Percentiles rank a stretch among this genome's conserved stretches.
These are phyloP conservation scores for Heloderma charlesbogerti DNA, from an alignment of 2,113 vertebrate genomes.

Conservation along the genomic window DNA sequence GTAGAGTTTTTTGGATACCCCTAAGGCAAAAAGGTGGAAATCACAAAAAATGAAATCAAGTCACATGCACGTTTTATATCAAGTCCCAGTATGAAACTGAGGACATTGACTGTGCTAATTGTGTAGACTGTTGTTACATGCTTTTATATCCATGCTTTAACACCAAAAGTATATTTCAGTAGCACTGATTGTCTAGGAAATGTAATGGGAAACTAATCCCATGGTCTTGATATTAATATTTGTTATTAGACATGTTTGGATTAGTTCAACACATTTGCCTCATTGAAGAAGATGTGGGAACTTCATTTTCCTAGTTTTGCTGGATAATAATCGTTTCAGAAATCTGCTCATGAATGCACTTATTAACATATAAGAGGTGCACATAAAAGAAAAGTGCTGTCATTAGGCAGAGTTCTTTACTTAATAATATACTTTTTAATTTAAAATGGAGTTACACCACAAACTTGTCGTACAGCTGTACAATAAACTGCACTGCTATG, in stretches of 20 bases:
- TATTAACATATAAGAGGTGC: not conserved
- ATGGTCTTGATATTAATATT: not conserved
- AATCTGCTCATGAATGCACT: not conserved
- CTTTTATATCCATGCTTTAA: conserved; percentile 2
- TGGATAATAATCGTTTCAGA: not conserved
- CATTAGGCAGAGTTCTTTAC: not conserved
- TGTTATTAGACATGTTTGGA: not conserved
- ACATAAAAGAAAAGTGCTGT: conserved; percentile 27
- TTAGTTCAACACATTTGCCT: not conserved
- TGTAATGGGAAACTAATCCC: not conserved
- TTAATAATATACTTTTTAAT: not conserved
- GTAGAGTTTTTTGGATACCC: conserved; percentile 68
- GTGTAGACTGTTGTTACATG: conserved; percentile 35
- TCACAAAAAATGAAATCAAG: conserved; percentile 11
- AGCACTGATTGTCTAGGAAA: conserved; percentile 11
- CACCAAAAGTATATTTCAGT: not conserved
- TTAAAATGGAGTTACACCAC: not conserved
- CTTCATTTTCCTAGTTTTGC: not conserved
- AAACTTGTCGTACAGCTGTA: conserved; percentile 1
- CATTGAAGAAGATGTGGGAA: conserved; percentile 5
- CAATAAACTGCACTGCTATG: not conserved
- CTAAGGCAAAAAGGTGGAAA: conserved; percentile 65
- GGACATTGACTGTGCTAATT: conserved; percentile 52
- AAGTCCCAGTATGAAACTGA: conserved; percentile 49
- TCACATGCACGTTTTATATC: conserved; percentile 48